These are phyloP conservation scores for Ormyrus thymus DNA, from an alignment of 2,888 invertebrate genomes.

Conservation along the genomic window DNA sequence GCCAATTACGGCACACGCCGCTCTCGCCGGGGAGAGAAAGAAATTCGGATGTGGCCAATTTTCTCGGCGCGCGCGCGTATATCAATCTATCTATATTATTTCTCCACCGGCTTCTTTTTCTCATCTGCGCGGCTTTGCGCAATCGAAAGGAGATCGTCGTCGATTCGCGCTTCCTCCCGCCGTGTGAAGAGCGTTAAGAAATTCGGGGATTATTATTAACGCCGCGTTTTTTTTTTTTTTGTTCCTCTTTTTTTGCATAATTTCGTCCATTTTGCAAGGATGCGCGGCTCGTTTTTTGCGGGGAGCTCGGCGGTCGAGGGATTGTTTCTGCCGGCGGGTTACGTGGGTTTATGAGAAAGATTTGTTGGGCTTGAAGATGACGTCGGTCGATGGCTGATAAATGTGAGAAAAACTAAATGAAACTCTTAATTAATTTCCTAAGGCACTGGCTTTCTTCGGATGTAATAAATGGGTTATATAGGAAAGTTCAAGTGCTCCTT, in stretches of 20 bases:
- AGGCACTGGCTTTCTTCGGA: too few species aligned
- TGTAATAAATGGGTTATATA: too few species aligned
- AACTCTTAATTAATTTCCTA: not conserved
- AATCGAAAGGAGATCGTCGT: not conserved
- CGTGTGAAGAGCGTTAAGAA: too few species aligned
- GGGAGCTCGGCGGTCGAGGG: not conserved
- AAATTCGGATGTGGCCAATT: conserved; percentile 39
- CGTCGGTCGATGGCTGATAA: too few species aligned
- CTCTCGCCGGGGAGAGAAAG: not conserved
- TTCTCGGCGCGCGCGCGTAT: not conserved
- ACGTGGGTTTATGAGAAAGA: not conserved
- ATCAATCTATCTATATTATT: conserved; percentile 39
- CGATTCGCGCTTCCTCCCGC: too few species aligned
- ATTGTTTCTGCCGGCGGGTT: not conserved
- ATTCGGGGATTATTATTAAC: too few species aligned
- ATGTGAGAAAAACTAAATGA: too few species aligned
- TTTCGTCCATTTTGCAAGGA: conserved; percentile 27
- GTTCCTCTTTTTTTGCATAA: conserved; percentile 40
- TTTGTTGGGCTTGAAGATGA: too few species aligned
- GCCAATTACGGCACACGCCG: not conserved
- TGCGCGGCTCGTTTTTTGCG: not conserved
- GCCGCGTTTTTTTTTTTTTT: too few species aligned
- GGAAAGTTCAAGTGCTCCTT: too few species aligned
- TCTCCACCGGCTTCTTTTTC: conserved; percentile 25
- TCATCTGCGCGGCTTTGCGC: conserved; percentile 27